phyloP scores from a whole-genome alignment of 2,888 invertebrate genomes.

The Hemaris fuciformis region DNA sequence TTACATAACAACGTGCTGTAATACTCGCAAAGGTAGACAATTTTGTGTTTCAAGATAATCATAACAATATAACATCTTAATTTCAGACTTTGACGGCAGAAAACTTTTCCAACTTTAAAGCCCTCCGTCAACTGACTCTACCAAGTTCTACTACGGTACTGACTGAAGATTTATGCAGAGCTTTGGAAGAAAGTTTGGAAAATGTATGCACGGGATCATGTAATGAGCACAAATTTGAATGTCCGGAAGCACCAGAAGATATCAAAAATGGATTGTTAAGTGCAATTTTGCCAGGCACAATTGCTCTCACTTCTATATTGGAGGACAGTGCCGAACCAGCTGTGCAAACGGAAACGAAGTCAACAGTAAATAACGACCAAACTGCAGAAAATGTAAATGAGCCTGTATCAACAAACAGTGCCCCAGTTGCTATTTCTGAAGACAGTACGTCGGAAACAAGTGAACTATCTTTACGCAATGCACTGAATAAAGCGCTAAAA shows the following conservation, averaged over 20 bases:
- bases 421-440: constrained; percentile 12
- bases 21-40: too few species aligned
- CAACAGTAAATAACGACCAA: constrained; percentile 23
- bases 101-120: constrained; percentile 56
- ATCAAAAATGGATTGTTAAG: constrained; percentile 51
- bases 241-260: constrained; percentile 47
- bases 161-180: constrained; percentile 55
- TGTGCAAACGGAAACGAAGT: constrained; percentile 21
- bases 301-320: constrained; percentile 33
- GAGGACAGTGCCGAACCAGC: constrained; percentile 36
- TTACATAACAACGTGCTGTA: neutral
- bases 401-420: constrained; percentile 20
- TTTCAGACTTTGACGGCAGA: constrained; percentile 63
- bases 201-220: constrained; percentile 62
- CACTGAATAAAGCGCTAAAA: constrained; percentile 44
- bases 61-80: constrained; percentile 13
- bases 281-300: constrained; percentile 59
- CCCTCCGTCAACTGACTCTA: constrained; percentile 56
- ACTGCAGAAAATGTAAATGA: constrained; percentile 19
- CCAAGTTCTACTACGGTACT: constrained; percentile 48
- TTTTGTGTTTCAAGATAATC: neutral
- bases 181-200: constrained; percentile 51
- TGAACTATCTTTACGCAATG: constrained; percentile 47
- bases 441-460: constrained; percentile 26
- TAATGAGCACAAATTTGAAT: constrained; percentile 43